Evolutionary conservation across 1,140 invertebrate species (phyloP), one percentile per base, ranked within the genome.

Genomic region (Lepidurus arcticus): DNA sequence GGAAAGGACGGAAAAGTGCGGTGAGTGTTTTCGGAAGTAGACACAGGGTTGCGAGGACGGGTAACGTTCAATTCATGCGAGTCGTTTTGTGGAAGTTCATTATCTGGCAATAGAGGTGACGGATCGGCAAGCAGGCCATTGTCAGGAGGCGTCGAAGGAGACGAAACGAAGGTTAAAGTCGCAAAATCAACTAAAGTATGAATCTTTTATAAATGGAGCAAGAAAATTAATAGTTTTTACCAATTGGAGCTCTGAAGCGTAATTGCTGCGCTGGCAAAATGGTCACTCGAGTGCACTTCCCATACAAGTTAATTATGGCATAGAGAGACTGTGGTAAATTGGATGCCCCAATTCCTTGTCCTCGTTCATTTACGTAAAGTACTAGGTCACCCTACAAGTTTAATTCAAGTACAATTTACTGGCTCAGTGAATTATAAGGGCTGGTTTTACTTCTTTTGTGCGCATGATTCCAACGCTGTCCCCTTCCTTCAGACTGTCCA

Each of bases 231-330:
- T 65, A n/a, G 13, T 65, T n/a, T 16, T 65, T 7, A 65, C 53
- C 53, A 13, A 65, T 65, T 65, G 53, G 53, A n/a, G 53, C 53
- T 21, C 53, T 4, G 53, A 65, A 65, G 21, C 53, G 53, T 65
- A 65, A 65, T 21, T 65, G 53, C 53, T 65, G 53, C 16, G 53
- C 53, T 65, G 53, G 8, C 13, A 65, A 16, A 65, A 65, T 65
- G 53, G 16, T 65, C 53, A 97, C 91, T 88, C 97, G 94, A 8
- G 94, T 91, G 86, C 94, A 97, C 85, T 96, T 95, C 2, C 94
- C 95, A 85, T 96, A 97, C 83, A 98, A 87, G 86, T 97, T 94
- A 42, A 97, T 89, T 13, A 98, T 90, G 9, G 92, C 95, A 88
- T 91, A 97, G 16, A 97, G 87, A 65, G 88, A 86, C 16, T 87